phyloP scores from a whole-genome alignment of 2,888 invertebrate species.

The Megamerina dolium region DNA sequence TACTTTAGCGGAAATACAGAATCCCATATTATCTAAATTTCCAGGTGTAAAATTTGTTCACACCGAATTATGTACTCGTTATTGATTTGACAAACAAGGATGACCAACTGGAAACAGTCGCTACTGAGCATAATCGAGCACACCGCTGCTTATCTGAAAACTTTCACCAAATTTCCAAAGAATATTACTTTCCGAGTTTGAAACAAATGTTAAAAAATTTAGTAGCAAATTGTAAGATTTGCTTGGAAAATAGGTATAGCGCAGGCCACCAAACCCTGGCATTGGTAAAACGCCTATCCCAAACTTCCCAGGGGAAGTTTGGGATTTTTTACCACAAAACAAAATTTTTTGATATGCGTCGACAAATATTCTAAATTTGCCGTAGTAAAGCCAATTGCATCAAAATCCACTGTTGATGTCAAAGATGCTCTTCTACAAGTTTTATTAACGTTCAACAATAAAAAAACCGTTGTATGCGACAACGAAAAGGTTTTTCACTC shows the following conservation, averaged over 20 bases:
- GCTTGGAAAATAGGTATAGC: slow-evolving; percentile 10
- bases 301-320: slow-evolving; percentile 3
- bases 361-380: slow-evolving; percentile 10
- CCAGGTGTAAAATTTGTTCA: slow-evolving; percentile 15
- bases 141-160: neutral
- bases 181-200: neutral
- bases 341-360: slow-evolving; percentile 4
- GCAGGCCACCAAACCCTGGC: slow-evolving; percentile 2
- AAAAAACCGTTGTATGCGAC: slow-evolving; percentile 3
- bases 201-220: neutral
- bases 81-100: slow-evolving; percentile 17
- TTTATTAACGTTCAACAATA: slow-evolving; percentile 4
- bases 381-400: slow-evolving; percentile 4
- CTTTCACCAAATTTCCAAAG: neutral
- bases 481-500: slow-evolving; percentile 7
- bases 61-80: slow-evolving; percentile 6
- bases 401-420: slow-evolving; percentile 1
- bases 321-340: slow-evolving; percentile 3
- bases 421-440: slow-evolving; percentile 5
- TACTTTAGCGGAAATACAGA: slow-evolving; percentile 11
- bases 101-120: slow-evolving; percentile 12
- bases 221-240: slow-evolving; percentile 7
- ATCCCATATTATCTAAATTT: slow-evolving; percentile 1
- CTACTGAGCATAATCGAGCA: slow-evolving; percentile 9
- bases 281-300: slow-evolving; percentile 8